Evolutionary conservation across 1,140 invertebrate genomes (phyloP), one percentile per base, ranked within the genome.

Genomic region (Lepidurus apus): DNA sequence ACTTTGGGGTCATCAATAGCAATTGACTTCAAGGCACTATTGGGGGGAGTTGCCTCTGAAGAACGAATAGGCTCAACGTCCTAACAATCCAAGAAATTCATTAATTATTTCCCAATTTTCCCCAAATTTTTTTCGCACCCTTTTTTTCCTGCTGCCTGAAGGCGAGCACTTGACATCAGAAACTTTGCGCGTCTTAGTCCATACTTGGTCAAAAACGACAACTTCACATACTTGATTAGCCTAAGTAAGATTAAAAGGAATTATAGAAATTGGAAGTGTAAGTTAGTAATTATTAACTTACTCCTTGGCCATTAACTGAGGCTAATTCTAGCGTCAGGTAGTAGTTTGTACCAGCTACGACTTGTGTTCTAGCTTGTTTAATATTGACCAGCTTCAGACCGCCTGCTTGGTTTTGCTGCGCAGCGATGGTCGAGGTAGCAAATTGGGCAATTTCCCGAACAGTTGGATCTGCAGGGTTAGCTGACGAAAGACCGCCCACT

Each of bases 401-500:
- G 1, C 53, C 53, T 7, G 8, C 53, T 65, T 65, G 53, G 21
- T 65, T 65, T 65, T 65, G 53, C 21, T 65, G 53, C 7, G 17
- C 6, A 17, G 53, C 53, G 21, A 65, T 65, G 21, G 17, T 21
- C 17, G 17, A 13, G 7, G 13, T 65, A 65, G 53, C 53, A 65
- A 65, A 65, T 11, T 65, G 17, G 1, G 53, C 13, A 65, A 65
- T 65, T 65, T 65, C 53, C 13, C 21, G 53, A 65, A 65, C 9
- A n/a, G 6, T 1, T 7, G 8, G n/a, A 26, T 77, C 43, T 1
- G 78, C 24, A 43, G 44, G 34, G 44, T 74, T 74, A 34, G 44
- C 73, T 42, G 78, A 74, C 10, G 9, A 75, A 9, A 74, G 21
- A 21, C 78, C 78, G 75, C 78, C 78, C 9, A 74, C 8, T 24